These are phyloP conservation scores for Microcebus murinus DNA, from an alignment of 2,113 vertebrate genomes.

Conservation along the genomic window DNA sequence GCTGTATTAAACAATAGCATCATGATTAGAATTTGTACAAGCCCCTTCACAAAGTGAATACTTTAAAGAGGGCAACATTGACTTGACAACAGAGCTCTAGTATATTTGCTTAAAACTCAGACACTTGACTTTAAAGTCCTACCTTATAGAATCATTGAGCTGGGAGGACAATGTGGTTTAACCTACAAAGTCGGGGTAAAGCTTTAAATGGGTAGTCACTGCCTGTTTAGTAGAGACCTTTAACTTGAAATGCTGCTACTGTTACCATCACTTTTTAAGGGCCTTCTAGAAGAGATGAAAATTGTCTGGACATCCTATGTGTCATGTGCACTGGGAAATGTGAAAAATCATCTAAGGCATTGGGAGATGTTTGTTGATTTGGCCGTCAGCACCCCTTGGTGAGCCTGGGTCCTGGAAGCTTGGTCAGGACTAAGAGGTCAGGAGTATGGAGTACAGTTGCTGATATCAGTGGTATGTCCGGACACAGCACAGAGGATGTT, in stretches of 20 bases:
- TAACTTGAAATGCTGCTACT: background rate
- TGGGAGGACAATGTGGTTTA: background rate
- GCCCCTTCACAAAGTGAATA: background rate
- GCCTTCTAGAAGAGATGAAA: background rate
- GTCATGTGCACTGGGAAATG: background rate
- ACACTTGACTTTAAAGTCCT: background rate
- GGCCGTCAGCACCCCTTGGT: background rate
- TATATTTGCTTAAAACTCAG: conserved; percentile 2
- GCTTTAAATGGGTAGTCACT: background rate
- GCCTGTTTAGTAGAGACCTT: background rate
- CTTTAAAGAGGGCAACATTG: background rate
- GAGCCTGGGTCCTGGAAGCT: background rate
- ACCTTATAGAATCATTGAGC: background rate
- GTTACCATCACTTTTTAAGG: background rate
- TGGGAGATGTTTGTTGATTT: background rate
- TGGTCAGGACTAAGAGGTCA: background rate
- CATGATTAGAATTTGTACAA: background rate
- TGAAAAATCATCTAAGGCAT: background rate
- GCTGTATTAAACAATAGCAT: background rate
- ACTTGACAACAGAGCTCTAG: background rate
- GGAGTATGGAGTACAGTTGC: background rate
- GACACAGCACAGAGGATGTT: background rate
- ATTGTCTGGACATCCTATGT: background rate
- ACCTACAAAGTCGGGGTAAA: background rate
- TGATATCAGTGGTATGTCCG: background rate